A percentile compares a stretch with the other conserved stretches of the same genome.
Conservation (phyloP, 1,140 invertebrate genomes). For the Leptopilina boulardi region DNA sequence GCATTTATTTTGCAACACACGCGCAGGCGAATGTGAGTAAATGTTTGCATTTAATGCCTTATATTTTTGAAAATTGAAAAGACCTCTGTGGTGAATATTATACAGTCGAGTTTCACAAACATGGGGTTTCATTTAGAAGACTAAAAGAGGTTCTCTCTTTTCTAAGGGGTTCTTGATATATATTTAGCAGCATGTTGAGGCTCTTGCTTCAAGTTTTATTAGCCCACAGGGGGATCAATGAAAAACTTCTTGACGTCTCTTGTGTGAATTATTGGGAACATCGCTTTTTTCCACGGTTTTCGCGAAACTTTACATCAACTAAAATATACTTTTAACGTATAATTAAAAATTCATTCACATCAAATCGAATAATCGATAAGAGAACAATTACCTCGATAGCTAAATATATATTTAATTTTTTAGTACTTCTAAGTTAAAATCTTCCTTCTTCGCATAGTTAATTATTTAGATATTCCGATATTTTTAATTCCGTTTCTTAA, state of each 20-base stretch:
- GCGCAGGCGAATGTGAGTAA: not conserved
- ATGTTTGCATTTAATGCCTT: not conserved
- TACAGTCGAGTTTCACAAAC: not conserved
- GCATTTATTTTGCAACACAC: not conserved
- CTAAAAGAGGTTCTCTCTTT: not conserved
- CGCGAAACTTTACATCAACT: no score
- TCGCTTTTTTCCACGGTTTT: not conserved
- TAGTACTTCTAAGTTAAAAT: no score
- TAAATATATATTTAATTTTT: no score
- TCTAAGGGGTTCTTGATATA: not conserved
- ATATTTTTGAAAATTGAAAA: slow-evolving; percentile 6
- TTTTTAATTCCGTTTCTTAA: no score
- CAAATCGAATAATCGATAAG: no score
- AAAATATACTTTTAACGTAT: no score
- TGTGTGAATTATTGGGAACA: slow-evolving; percentile 10
- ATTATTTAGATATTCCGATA: no score
- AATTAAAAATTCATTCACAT: no score
- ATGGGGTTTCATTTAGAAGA: slow-evolving; percentile 5
- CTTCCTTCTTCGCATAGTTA: no score
- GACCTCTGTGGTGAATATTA: not conserved
- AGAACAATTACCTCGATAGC: no score
- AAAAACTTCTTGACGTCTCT: slow-evolving; percentile 5
- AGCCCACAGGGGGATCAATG: slow-evolving; percentile 7
- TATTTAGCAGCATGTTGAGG: slow-evolving; percentile 5
- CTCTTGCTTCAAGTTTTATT: not conserved